Evolutionary conservation across 2,113 vertebrate species (phyloP).

Genomic region (Tetrax tetrax): DNA sequence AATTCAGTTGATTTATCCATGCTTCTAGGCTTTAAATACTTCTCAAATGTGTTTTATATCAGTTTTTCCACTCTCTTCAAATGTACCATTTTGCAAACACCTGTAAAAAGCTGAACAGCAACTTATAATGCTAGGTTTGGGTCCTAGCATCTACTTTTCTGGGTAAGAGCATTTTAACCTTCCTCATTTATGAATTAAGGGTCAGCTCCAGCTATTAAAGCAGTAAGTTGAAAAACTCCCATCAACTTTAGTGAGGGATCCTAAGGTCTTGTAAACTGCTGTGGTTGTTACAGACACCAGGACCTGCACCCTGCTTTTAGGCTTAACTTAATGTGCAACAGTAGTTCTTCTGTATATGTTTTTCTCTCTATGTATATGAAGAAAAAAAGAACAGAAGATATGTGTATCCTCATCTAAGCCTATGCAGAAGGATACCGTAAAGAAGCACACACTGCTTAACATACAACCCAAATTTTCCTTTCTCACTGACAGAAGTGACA

Average conservation of each 20-base stretch:
- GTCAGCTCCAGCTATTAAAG: not conserved
- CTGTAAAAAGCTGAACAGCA: not conserved
- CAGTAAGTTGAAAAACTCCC: not conserved
- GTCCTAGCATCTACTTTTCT: not conserved
- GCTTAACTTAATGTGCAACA: not conserved
- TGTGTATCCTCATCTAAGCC: not conserved
- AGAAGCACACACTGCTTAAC: not conserved
- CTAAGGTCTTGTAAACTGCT: not conserved
- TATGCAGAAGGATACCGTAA: not conserved
- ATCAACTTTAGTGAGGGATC: not conserved
- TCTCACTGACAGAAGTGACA: not conserved
- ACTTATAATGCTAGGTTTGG: not conserved
- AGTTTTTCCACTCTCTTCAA: not conserved
- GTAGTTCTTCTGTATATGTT: not conserved
- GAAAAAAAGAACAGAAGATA: not conserved
- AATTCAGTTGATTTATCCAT: not conserved
- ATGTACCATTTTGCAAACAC: not conserved
- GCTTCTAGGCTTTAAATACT: not conserved
- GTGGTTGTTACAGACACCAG: not conserved
- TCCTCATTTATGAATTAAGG: not conserved
- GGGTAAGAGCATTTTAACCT: not conserved
- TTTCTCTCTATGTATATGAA: not conserved
- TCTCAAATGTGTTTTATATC: not conserved
- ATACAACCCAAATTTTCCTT: not conserved
- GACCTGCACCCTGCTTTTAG: not conserved